Base-by-base conservation (phyloP, 2,888 invertebrate species). In the Andrena hattorfiana region DNA sequence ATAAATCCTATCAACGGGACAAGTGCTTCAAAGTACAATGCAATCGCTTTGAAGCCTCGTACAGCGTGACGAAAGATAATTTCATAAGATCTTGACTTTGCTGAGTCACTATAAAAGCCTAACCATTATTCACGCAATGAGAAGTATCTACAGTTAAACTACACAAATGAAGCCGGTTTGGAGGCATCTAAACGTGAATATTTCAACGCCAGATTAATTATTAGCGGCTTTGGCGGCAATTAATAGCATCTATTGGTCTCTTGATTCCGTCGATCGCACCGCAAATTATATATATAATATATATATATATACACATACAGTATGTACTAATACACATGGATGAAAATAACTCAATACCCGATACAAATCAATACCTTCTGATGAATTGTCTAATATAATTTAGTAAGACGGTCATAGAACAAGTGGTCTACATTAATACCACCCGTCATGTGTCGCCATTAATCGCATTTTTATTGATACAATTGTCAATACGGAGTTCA, bases 311-410 rank as follows among this genome's bases (percentile, higher is more conserved):
- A 51, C 48, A 26, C 26, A 8, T 2, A 59, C 7, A 26, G 51
- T 49, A 42, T 59, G 42, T 16, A 4, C 42, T 42, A 42, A 42
- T 42, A 16, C 30, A 49, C 20, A 64, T 59, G 30, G 67, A 78
- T 79, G 72, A 84, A 84, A 84, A 83, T 83, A 83, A 77, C 70
- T 74, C 30, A 59, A 67, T 74, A 42, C 32, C 78, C 75, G 76
- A 79, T 79, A 71, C 75, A 51, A 83, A 83, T 83, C 84, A 76
- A 83, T 84, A 84, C 73, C 69, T 75, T 49, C 72, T 10, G 49
- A 59, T 56, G 51, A 76, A 68, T 26, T 63, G 71, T 26, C 42
- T 79, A 83, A 83, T 83, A 83, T 76, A 79, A 84, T 83, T 82
- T 82, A 77, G 60, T 74, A 67, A 62, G 62, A 54, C 48, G 20